Conservation (phyloP, 2,797 vertebrate species). For the Xyrichtys novacula region DNA sequence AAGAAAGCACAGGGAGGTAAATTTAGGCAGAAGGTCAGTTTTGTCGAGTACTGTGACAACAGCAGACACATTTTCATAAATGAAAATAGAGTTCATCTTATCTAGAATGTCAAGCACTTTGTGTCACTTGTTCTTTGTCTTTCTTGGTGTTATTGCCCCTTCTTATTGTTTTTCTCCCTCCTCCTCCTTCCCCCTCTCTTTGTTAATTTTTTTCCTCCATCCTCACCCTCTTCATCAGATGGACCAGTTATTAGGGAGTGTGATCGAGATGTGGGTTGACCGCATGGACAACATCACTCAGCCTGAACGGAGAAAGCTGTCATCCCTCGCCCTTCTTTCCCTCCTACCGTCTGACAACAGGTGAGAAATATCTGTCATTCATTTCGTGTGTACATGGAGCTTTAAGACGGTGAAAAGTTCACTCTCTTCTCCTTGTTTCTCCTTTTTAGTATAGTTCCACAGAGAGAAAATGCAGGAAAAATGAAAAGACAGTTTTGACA, state of each 20-base stretch:
- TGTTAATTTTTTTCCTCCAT: neutral
- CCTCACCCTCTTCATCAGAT: slow-evolving; percentile 76
- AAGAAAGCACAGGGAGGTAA: slow-evolving; percentile 8
- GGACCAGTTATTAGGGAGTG: slow-evolving; percentile 91
- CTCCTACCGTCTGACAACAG: slow-evolving; percentile 93
- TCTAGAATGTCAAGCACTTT: slow-evolving; percentile 2
- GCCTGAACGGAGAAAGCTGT: slow-evolving; percentile 97
- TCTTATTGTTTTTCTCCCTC: neutral
- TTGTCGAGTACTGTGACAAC: slow-evolving; percentile 2
- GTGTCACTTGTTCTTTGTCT: neutral
- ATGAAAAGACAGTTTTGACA: slow-evolving; percentile 22
- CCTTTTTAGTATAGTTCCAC: slow-evolving; percentile 13
- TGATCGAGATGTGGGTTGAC: slow-evolving; percentile 99
- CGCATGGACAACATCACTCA: slow-evolving; percentile 99
- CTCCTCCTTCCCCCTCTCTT: neutral
- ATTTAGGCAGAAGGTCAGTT: slow-evolving; percentile 33
- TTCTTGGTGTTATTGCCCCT: neutral
- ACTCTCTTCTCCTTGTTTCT: too few species aligned
- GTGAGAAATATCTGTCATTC: slow-evolving; percentile 77
- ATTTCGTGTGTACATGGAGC: slow-evolving; percentile 26
- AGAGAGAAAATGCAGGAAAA: slow-evolving; percentile 4
- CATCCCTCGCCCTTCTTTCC: slow-evolving; percentile 94
- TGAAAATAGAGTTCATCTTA: neutral
- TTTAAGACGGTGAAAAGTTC: slow-evolving; percentile 16
- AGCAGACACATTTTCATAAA: slow-evolving; percentile 1